These are phyloP conservation scores for Dryococelus australis DNA, from an alignment of 2,888 invertebrate genomes.

Conservation along the genomic window DNA sequence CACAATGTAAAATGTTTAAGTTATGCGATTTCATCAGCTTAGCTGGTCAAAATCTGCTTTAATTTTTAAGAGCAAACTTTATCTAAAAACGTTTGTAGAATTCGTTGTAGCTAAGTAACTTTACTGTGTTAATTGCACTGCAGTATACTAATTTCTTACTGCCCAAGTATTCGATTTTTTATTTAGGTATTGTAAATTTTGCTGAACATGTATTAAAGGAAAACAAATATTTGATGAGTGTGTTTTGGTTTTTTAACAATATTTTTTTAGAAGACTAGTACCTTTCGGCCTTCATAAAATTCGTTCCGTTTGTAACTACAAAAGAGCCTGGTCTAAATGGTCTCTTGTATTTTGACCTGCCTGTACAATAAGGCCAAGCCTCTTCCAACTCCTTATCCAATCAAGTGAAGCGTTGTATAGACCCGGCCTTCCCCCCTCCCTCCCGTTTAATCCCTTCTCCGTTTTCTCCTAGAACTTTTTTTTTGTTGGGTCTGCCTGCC, in stretches of 20 bases:
- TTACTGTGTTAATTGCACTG: too few species aligned
- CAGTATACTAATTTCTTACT: too few species aligned
- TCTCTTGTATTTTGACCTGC: neutral
- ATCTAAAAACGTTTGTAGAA: too few species aligned
- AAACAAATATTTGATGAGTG: too few species aligned
- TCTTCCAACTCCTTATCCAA: slow-evolving; percentile 1
- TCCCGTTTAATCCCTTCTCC: neutral
- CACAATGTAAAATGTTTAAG: too few species aligned
- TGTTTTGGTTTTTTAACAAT: neutral
- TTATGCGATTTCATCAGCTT: too few species aligned
- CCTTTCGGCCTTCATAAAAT: neutral
- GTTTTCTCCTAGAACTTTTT: neutral
- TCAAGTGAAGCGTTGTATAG: neutral
- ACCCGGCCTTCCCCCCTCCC: neutral
- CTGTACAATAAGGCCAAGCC: neutral
- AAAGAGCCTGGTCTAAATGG: neutral
- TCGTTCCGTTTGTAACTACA: neutral
- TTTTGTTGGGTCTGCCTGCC: neutral
- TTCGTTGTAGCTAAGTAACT: too few species aligned
- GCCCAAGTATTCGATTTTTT: too few species aligned
- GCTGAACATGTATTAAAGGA: too few species aligned
- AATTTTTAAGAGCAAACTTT: too few species aligned
- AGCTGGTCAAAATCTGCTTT: too few species aligned
- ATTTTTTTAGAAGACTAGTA: neutral
- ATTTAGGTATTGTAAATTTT: too few species aligned